phyloP scores from a whole-genome alignment of 2,888 invertebrate genomes.

The Odiellus spinosus region DNA sequence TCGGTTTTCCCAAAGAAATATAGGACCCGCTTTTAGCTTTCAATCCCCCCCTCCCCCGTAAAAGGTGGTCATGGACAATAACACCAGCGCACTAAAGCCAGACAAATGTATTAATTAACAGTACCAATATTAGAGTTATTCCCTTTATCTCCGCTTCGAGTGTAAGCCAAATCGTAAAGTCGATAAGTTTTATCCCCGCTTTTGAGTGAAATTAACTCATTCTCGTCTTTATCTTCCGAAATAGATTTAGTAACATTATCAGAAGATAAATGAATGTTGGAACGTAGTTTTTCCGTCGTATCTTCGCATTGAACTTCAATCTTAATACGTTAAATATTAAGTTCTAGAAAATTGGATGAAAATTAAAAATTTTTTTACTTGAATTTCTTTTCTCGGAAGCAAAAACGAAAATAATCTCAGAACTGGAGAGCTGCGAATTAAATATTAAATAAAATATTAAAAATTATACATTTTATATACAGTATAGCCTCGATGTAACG shows the following conservation, averaged over 20 bases:
- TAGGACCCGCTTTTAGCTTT: no score
- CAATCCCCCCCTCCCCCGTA: no score
- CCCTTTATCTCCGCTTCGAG: constrained; percentile 38
- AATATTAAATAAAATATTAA: constrained; percentile 10
- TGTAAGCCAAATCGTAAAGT: constrained; percentile 33
- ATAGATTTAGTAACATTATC: background rate
- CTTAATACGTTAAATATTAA: no score
- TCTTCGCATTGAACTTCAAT: constrained; percentile 16
- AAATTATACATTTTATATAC: no score
- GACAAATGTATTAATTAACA: background rate
- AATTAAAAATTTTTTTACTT: constrained; percentile 21
- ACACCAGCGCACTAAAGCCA: background rate
- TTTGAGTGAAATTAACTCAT: no score
- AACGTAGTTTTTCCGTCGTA: constrained; percentile 17
- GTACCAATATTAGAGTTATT: constrained; percentile 34
- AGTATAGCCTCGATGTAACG: no score
- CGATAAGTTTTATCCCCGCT: constrained; percentile 19
- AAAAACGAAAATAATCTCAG: constrained; percentile 34
- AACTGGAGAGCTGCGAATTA: constrained; percentile 29
- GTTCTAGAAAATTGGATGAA: no score
- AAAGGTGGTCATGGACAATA: background rate
- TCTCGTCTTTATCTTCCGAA: background rate
- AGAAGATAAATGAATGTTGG: no score
- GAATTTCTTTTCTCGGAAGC: constrained; percentile 28
- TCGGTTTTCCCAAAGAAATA: no score